Conservation (phyloP, 2,888 invertebrate genomes). For the Nomada flava region DNA sequence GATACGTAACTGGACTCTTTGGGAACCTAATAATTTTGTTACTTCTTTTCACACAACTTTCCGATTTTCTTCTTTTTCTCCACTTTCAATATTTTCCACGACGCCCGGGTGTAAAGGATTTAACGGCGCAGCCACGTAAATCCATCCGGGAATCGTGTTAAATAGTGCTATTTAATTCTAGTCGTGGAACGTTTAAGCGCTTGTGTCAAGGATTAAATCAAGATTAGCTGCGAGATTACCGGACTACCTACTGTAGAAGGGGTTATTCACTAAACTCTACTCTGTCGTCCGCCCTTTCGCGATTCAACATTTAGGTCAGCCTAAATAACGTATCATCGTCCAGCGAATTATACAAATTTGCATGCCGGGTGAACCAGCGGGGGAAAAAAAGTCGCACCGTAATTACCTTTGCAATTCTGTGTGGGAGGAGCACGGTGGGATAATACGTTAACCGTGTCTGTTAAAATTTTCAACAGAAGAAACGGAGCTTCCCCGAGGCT, state of each 20-base stretch:
- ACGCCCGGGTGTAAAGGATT: conserved; percentile 23
- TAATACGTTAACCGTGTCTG: not conserved
- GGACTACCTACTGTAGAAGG: conserved; percentile 68
- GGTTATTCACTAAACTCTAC: conserved; percentile 73
- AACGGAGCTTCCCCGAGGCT: not conserved
- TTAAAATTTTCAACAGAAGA: conserved; percentile 4
- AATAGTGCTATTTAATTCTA: conserved; percentile 80
- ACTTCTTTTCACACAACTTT: not conserved
- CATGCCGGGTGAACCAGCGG: conserved; percentile 14
- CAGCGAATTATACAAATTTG: conserved; percentile 74
- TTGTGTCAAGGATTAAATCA: conserved; percentile 84
- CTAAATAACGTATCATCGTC: conserved; percentile 59
- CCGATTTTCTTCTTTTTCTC: not conserved
- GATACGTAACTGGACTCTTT: not conserved
- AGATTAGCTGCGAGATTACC: conserved; percentile 83
- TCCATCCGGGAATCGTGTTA: conserved; percentile 63
- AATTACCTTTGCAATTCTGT: conserved; percentile 35
- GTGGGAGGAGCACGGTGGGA: not conserved
- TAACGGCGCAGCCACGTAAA: conserved; percentile 46
- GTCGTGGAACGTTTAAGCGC: conserved; percentile 82
- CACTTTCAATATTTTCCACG: conserved; percentile 44
- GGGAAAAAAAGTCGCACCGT: conserved; percentile 17
- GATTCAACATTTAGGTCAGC: conserved; percentile 69
- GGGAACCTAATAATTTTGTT: too few relatives aligned
- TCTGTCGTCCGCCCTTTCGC: conserved; percentile 70